phyloP scores from a whole-genome alignment of 2,888 invertebrate species.

The Kryphioiulus occultus region DNA sequence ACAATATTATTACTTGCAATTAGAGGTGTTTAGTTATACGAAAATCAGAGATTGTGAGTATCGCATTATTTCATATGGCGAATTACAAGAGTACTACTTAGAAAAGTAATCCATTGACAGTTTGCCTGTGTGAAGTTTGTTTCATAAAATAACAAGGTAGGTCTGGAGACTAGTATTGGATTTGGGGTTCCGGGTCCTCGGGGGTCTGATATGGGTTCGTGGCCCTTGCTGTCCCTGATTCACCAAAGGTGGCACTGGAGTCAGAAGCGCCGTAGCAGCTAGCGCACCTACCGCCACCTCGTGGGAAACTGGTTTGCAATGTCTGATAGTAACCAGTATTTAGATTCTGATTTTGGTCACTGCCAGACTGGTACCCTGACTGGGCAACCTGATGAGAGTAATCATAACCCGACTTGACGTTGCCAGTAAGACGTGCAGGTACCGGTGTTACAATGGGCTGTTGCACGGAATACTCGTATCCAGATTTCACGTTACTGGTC shows the following conservation, averaged over 20 bases:
- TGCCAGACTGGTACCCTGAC: not conserved
- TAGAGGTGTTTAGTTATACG: no score
- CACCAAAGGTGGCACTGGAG: not conserved
- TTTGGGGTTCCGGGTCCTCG: slow-evolving; percentile 1
- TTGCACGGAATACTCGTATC: not conserved
- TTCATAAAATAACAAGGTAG: not conserved
- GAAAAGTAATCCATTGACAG: not conserved
- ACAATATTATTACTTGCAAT: no score
- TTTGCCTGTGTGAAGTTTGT: not conserved
- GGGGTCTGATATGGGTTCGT: not conserved
- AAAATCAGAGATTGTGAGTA: no score
- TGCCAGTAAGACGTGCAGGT: not conserved
- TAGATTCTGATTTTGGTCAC: not conserved
- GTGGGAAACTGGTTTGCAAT: not conserved
- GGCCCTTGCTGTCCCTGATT: not conserved
- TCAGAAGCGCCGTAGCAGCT: slow-evolving; percentile 2
- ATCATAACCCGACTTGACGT: not conserved
- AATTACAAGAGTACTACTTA: no score
- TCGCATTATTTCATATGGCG: no score
- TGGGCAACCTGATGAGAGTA: not conserved
- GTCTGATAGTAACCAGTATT: not conserved
- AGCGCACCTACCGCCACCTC: not conserved
- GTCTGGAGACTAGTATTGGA: slow-evolving; percentile 41
- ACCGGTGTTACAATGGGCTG: not conserved
- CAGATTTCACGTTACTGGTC: not conserved